A percentile compares a stretch with the other conserved stretches of the same genome.
Evolutionary conservation across 2,888 invertebrate genomes (phyloP).

Genomic region (Sarcophaga rosellei): DNA sequence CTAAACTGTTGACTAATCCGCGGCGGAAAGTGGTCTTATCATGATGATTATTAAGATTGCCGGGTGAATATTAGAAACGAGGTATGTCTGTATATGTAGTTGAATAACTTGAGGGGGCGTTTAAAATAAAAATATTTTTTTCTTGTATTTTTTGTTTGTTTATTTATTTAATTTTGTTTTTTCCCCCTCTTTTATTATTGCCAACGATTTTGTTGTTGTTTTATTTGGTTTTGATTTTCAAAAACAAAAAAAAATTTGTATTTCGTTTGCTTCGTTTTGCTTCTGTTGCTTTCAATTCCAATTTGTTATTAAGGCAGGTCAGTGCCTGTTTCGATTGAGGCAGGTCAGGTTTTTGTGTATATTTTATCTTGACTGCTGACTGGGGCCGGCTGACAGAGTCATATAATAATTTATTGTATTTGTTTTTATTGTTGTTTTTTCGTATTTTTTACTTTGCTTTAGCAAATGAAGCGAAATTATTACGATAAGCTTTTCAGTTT

Average conservation of each 20-base stretch:
- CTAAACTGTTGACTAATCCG: conserved; percentile 58
- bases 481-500: background rate
- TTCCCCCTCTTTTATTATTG: conserved; percentile 13
- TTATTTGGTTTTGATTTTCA: background rate
- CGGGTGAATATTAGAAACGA: background rate
- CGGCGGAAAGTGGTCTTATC: background rate
- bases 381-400: background rate
- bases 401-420: conserved; percentile 20
- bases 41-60: background rate
- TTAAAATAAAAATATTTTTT: conserved; percentile 33
- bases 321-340: conserved; percentile 27
- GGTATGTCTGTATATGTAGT: conserved; percentile 30
- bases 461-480: background rate
- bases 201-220: background rate
- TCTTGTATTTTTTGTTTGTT: conserved; percentile 34
- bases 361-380: conserved; percentile 11
- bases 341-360: conserved; percentile 48
- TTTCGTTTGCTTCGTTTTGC: background rate
- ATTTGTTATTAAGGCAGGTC: conserved; percentile 57
- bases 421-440: background rate
- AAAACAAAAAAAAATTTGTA: background rate
- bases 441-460: conserved; percentile 13
- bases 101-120: conserved; percentile 51
- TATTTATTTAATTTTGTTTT: conserved; percentile 13
- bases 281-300: conserved; percentile 21